Base-by-base conservation (phyloP, 2,113 vertebrate species). In the Sinocyclocheilus anshuiensis region DNA sequence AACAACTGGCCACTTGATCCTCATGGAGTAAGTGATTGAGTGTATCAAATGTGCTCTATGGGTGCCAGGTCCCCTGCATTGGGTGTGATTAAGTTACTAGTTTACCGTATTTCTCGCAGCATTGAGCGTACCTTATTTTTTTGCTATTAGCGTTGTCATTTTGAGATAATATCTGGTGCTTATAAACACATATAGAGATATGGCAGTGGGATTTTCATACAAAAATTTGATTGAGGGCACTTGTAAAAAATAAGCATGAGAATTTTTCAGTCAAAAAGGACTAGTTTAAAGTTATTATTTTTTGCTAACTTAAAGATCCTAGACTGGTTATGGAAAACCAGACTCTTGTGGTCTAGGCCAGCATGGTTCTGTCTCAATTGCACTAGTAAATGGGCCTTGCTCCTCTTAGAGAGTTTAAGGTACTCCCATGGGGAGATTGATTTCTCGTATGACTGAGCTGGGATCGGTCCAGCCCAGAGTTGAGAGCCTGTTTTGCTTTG, bases 31-130 rank as follows among this genome's bases (percentile, higher is more conserved):
- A 86, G 77, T 86, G 81, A 91, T 91, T 91, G 92, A 94, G 93
- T 92, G 89, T 91, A 87, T 91, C 88, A 91, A 89, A 88, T 91
- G 55, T 87, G 81, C 77, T 61, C 76, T 72, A 8, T 80, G 87
- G 81, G 79, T 65, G 86, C 61, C 80, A 82, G 82, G 61, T 81
- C 22, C 72, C 87, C 67, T 79, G 71, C 22, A 59, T 45, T 55
- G 74, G 55, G 85, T 88, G 63, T 78, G 92, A 95, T 95, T 92
- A 85, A 86, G 92, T 95, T 95, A 93, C 94, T 15, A 59, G 33
- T 88, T 87, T 94, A 93, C 93, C 93, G 92, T 95, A 94, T 91
- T 89, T 86, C 84, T 79, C 42, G 45, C 65, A 84, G 82, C 42
- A 89, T 65, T 69, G 53, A 86, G 82, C 67, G 29, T 39, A 22